Evolutionary conservation across 2,888 invertebrate genomes (phyloP), one percentile per base, ranked within the genome.

Genomic region (Synergus laeviventris): DNA sequence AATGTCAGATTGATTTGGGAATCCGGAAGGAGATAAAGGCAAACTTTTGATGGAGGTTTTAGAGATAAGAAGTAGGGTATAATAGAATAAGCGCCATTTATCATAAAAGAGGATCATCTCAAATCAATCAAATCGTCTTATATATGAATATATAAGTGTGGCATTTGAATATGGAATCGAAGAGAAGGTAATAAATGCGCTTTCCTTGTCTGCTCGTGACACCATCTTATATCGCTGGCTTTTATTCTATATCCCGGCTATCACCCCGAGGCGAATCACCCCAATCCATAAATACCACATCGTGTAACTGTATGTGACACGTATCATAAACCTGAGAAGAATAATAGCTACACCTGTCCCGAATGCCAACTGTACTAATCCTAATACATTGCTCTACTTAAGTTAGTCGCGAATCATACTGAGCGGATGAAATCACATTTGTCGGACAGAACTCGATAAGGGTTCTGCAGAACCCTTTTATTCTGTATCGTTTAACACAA

Each of bases 231-330:
- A 54, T 54, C 54, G 5, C 1, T 0, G 54, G n/a, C 54, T 14
- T 45, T 45, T 45, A 45, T 45, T 14, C 42, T 14, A 54, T 54
- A 8, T 7, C 18, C 0, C 49, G 5, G n/a, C 1, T 3, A 45
- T 45, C 49, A 49, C 4, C 54, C 2, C 1, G 9, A 21, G n/a
- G 11, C 45, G 45, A 31, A 42, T 31, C 49, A 31, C 45, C 66
- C 66, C 49, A 16, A 70, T 70, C 45, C 45, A 70, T 70, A 70
- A 70, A 70, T 21, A 24, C 49, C 66, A 70, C 42, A 70, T 70
- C 66, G 31, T 70, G 45, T 45, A 70, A 70, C 24, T 66, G n/a
- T n/a, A n/a, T n/a, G 66, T 45, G 66, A 70, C 66, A 70, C 45
- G 66, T 21, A 16, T 70, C 42, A 11, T 70, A 45, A 70, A 42